A percentile compares a stretch with the other conserved stretches of the same genome.
phyloP scores from a whole-genome alignment of 1,140 invertebrate genomes.

The Listronotus bonariensis region DNA sequence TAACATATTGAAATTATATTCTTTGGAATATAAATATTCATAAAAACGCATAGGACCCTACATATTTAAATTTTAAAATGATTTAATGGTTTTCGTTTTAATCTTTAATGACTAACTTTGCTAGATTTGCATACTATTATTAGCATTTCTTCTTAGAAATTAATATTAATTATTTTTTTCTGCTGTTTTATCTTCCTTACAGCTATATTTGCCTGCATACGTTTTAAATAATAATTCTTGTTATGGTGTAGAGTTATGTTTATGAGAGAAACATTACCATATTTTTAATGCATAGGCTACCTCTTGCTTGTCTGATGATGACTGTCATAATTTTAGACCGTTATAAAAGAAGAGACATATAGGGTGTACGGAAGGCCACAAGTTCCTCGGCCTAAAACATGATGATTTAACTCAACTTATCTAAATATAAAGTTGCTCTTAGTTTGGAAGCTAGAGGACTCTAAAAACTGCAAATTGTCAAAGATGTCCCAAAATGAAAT shows the following conservation, averaged over 20 bases:
- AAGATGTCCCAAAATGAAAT: too few relatives aligned
- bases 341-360: too few relatives aligned
- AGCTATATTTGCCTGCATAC: constrained; percentile 3
- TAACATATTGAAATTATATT: constrained; percentile 26
- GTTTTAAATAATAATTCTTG: background rate
- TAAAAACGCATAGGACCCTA: constrained; percentile 13
- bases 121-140: constrained; percentile 26
- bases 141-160: constrained; percentile 30
- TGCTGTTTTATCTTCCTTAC: background rate
- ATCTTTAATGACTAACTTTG: constrained; percentile 33
- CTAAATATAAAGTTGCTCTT: too few relatives aligned
- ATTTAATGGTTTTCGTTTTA: constrained; percentile 30
- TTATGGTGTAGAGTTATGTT: background rate
- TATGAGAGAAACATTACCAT: too few relatives aligned
- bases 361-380: too few relatives aligned
- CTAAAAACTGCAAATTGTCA: too few relatives aligned
- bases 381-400: too few relatives aligned
- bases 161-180: constrained; percentile 27
- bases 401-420: too few relatives aligned
- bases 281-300: too few relatives aligned
- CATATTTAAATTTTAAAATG: constrained; percentile 36
- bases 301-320: too few relatives aligned
- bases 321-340: too few relatives aligned
- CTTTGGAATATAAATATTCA: constrained; percentile 27
- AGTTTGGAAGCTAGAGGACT: too few relatives aligned